Conservation (phyloP, 2,797 vertebrate species). For the Vespertilio murinus region DNA sequence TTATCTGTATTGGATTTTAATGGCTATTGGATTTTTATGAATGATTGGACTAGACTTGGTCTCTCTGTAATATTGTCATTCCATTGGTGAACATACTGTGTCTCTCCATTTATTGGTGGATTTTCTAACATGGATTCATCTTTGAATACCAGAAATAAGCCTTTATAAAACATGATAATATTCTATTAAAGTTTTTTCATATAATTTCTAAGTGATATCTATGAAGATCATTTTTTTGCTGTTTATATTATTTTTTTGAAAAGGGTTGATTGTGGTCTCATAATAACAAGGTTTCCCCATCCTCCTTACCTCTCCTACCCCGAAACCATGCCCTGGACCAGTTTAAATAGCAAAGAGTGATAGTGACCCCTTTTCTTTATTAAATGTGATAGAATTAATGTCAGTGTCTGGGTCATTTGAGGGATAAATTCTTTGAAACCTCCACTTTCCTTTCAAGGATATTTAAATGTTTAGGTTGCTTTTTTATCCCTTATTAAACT, state of each 20-base stretch:
- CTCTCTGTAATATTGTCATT: not conserved
- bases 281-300: not conserved
- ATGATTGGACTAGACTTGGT: not conserved
- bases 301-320: not conserved
- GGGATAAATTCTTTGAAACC: conserved; percentile 23
- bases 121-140: conserved; percentile 29
- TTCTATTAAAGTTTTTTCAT: not conserved
- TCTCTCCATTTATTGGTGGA: not conserved
- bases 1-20: not conserved
- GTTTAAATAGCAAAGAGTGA: not conserved
- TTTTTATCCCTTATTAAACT: not conserved
- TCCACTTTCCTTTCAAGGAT: conserved; percentile 39
- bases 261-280: not conserved
- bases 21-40: not conserved
- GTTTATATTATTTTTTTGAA: conserved; percentile 12
- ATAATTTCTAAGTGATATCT: not conserved
- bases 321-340: not conserved
- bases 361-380: not conserved
- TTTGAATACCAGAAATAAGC: not conserved
- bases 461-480: not conserved
- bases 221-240: not conserved
- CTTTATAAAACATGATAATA: not conserved
- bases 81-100: not conserved
- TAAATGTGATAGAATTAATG: not conserved
- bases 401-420: not conserved